Percentiles rank a stretch among this genome's conserved stretches.
Evolutionary conservation across 2,113 vertebrate species (phyloP).

Genomic region (Otus sunia): DNA sequence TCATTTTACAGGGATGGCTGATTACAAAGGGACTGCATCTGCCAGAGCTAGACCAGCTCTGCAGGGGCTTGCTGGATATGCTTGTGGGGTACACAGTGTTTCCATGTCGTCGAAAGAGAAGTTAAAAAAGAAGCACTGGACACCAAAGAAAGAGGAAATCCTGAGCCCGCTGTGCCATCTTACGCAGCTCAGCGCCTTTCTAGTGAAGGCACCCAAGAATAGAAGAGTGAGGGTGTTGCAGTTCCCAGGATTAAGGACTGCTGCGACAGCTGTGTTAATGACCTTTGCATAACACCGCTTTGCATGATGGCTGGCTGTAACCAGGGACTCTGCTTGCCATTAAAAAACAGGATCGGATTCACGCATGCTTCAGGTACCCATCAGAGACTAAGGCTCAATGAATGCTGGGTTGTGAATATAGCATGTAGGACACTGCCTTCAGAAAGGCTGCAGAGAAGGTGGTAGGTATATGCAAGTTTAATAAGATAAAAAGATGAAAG

Average conservation of each 20-base stretch:
- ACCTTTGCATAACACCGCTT: not conserved
- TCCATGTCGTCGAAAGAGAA: too few relatives aligned
- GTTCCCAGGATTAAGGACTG: not conserved
- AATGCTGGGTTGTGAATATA: fast-evolving
- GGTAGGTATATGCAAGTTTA: too few relatives aligned
- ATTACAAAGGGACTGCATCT: not conserved
- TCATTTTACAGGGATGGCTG: not conserved
- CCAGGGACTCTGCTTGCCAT: not conserved
- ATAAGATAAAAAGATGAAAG: not conserved
- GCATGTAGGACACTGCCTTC: not conserved
- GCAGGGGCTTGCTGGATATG: not conserved
- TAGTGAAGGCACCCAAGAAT: not conserved
- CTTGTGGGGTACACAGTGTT: fast-evolving
- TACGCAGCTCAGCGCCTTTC: not conserved
- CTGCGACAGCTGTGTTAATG: not conserved
- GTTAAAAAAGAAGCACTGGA: not conserved
- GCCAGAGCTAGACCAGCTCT: not conserved
- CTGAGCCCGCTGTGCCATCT: not conserved
- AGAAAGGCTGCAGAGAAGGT: not conserved
- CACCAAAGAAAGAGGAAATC: not conserved
- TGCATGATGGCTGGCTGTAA: not conserved
- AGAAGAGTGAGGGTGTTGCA: not conserved
- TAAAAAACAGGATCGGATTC: not conserved
- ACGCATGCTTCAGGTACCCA: not conserved
- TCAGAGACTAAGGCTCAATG: too few relatives aligned